Conservation (phyloP, 2,113 vertebrate species). For the Platycercus adscitus region DNA sequence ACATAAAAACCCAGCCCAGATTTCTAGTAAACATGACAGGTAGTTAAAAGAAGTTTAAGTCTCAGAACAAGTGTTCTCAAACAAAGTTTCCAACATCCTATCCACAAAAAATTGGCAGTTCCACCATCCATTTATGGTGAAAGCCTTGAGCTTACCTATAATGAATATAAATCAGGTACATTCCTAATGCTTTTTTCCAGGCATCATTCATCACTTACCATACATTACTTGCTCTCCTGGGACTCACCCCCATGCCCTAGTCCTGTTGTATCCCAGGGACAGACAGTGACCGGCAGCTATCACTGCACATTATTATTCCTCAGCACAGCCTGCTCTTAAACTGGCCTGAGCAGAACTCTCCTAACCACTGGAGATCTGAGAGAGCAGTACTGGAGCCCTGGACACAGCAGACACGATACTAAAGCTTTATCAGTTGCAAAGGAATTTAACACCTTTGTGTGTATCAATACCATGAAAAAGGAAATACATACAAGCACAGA, state of each 20-base stretch:
- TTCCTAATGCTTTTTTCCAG: background rate
- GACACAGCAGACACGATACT: background rate
- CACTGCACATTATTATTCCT: background rate
- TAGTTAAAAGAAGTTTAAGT: background rate
- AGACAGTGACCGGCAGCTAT: background rate
- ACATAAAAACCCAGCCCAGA: background rate
- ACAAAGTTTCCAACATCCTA: background rate
- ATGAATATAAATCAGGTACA: background rate
- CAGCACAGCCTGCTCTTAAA: background rate
- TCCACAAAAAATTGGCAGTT: background rate
- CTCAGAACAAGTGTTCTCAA: background rate
- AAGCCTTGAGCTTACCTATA: background rate
- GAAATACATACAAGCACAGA: background rate
- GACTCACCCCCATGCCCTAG: background rate
- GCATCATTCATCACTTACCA: background rate
- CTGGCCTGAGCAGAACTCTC: too few species aligned
- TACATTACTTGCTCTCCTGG: background rate
- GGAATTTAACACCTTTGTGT: background rate
- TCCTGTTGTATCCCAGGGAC: background rate
- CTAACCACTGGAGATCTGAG: background rate
- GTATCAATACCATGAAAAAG: background rate
- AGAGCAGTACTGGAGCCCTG: too few species aligned
- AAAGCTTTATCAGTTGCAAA: background rate
- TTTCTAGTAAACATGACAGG: background rate
- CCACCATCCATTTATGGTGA: background rate